phyloP scores from a whole-genome alignment of 92 coral and sea anemone species.

The Umimayanthus chanpuru region DNA sequence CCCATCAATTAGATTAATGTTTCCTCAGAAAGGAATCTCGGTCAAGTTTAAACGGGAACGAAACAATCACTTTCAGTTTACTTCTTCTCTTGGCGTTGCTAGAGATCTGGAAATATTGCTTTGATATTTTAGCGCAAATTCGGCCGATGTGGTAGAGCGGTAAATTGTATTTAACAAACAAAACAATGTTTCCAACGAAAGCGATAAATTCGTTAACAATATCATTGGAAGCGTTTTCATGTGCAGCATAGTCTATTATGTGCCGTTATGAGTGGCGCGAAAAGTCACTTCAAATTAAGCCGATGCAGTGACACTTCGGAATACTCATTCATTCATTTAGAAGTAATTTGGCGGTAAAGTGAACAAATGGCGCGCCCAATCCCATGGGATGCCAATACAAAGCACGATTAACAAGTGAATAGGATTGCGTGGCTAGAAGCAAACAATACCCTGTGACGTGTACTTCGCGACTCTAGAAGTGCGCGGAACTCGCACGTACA shows the following conservation, averaged over 20 bases:
- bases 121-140: conserved; percentile 13
- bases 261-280: conserved; percentile 13
- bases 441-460: conserved; percentile 63
- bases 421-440: conserved; percentile 60
- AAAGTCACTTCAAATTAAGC: conserved; percentile 30
- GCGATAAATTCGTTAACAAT: neutral
- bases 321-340: conserved; percentile 64
- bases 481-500: conserved; percentile 30
- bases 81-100: no score
- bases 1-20: conserved; percentile 20
- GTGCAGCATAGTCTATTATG: neutral
- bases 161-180: conserved; percentile 12
- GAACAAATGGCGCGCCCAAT: conserved; percentile 83
- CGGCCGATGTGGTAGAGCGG: neutral
- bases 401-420: conserved; percentile 74
- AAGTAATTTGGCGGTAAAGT: conserved; percentile 84
- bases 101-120: neutral
- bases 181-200: conserved; percentile 24
- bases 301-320: conserved; percentile 45
- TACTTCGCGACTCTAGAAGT: conserved; percentile 20
- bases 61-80: neutral
- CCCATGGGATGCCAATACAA: conserved; percentile 88
- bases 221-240: conserved; percentile 13
- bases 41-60: neutral
- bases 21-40: conserved; percentile 14